Conservation (phyloP, 2,888 invertebrate genomes). For the Drosophila mulleri region DNA sequence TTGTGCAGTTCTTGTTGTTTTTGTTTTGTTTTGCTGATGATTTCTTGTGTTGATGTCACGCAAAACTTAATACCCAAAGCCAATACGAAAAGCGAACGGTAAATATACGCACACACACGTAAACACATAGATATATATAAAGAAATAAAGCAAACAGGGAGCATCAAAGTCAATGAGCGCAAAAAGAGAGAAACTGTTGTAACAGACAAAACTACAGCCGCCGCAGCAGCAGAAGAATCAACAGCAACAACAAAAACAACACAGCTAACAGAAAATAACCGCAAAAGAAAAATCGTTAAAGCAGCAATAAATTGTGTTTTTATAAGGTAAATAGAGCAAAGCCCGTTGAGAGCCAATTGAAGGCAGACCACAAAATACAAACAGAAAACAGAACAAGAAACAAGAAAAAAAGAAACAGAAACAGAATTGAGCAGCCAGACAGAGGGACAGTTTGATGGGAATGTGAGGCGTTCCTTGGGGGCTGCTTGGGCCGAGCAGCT, state of each 20-base stretch:
- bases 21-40: constrained; percentile 36
- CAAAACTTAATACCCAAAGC: constrained; percentile 65
- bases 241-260: constrained; percentile 32
- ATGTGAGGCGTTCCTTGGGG: constrained; percentile 15
- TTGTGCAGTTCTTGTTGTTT: neutral
- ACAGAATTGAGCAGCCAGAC: constrained; percentile 22
- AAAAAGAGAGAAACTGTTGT: constrained; percentile 45
- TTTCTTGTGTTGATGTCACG: constrained; percentile 70
- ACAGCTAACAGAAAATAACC: constrained; percentile 43
- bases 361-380: constrained; percentile 65
- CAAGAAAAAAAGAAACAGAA: constrained; percentile 38
- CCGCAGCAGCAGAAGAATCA: constrained; percentile 21
- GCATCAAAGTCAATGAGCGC: constrained; percentile 54
- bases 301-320: constrained; percentile 79
- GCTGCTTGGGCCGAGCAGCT: constrained; percentile 30
- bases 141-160: constrained; percentile 47
- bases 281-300: constrained; percentile 66
- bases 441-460: constrained; percentile 24
- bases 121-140: constrained; percentile 1
- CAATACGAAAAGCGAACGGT: constrained; percentile 51
- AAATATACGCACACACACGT: constrained; percentile 32
- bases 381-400: constrained; percentile 38
- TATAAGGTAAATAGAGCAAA: constrained; percentile 81
- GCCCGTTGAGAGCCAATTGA: constrained; percentile 75
- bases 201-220: constrained; percentile 51